These are phyloP conservation scores for Drosophila setosimentum DNA, from an alignment of 2,888 invertebrate genomes.

Conservation along the genomic window DNA sequence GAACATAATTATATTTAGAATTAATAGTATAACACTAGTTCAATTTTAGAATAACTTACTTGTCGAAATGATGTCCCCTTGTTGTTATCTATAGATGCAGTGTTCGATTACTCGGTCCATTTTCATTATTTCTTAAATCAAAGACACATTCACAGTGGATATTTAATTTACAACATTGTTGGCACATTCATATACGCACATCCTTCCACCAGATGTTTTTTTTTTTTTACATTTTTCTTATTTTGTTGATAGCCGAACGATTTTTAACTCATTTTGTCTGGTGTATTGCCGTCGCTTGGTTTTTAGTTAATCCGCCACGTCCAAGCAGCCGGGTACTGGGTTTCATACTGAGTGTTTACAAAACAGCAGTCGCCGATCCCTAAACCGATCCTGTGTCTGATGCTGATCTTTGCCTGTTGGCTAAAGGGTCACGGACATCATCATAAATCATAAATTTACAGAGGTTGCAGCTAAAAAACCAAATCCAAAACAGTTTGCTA, in stretches of 20 bases:
- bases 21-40: background rate
- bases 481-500: slow-evolving; percentile 69
- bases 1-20: background rate
- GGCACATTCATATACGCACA: slow-evolving; percentile 29
- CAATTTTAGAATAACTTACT: background rate
- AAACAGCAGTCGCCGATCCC: slow-evolving; percentile 76
- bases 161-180: background rate
- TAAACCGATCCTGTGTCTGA: slow-evolving; percentile 46
- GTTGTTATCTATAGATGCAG: background rate
- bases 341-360: slow-evolving; percentile 84
- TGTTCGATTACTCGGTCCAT: background rate
- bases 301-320: slow-evolving; percentile 67
- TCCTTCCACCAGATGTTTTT: slow-evolving; percentile 36
- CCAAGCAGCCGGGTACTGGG: slow-evolving; percentile 74
- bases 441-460: slow-evolving; percentile 83
- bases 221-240: slow-evolving; percentile 14
- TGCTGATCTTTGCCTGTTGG: slow-evolving; percentile 60
- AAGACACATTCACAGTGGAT: background rate
- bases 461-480: slow-evolving; percentile 72
- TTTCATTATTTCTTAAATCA: background rate
- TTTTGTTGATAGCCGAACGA: slow-evolving; percentile 16
- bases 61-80: background rate
- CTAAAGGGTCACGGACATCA: slow-evolving; percentile 80
- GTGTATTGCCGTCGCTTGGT: slow-evolving; percentile 49
- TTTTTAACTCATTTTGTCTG: slow-evolving; percentile 53